Conservation (phyloP, 2,797 vertebrate species). For the Tarsius wallacei region DNA sequence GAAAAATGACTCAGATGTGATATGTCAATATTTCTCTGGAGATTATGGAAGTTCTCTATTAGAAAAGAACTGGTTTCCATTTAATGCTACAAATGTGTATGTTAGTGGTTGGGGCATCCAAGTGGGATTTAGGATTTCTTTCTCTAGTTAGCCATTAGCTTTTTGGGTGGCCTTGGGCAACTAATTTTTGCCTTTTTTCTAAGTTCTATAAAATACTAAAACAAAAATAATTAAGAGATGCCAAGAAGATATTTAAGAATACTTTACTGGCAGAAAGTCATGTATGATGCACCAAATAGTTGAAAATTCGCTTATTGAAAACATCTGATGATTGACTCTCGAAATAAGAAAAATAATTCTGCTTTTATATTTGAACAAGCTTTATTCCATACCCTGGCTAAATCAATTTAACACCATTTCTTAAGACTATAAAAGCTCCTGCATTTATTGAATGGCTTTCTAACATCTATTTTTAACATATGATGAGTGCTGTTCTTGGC, state of each 20-base stretch:
- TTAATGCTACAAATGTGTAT: conserved; percentile 58
- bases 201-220: conserved; percentile 65
- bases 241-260: conserved; percentile 67
- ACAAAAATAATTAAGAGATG: conserved; percentile 57
- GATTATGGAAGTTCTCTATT: conserved; percentile 64
- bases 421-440: conserved; percentile 74
- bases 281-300: conserved; percentile 34
- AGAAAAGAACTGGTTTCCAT: conserved; percentile 66
- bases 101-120: conserved; percentile 14
- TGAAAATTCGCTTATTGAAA: conserved; percentile 70
- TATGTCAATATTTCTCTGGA: conserved; percentile 70
- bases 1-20: conserved; percentile 65
- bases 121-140: conserved; percentile 33
- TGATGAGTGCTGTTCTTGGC: conserved; percentile 66
- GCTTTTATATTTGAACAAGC: conserved; percentile 67
- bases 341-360: conserved; percentile 67
- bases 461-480: conserved; percentile 79
- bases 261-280: conserved; percentile 39
- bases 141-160: conserved; percentile 26
- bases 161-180: conserved; percentile 55
- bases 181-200: conserved; percentile 9
- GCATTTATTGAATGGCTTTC: conserved; percentile 75
- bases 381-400: conserved; percentile 52
- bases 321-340: conserved; percentile 64
- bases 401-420: conserved; percentile 63